Evolutionary conservation across 2,113 vertebrate species (phyloP).

Genomic region (Typhlomys cinereus): DNA sequence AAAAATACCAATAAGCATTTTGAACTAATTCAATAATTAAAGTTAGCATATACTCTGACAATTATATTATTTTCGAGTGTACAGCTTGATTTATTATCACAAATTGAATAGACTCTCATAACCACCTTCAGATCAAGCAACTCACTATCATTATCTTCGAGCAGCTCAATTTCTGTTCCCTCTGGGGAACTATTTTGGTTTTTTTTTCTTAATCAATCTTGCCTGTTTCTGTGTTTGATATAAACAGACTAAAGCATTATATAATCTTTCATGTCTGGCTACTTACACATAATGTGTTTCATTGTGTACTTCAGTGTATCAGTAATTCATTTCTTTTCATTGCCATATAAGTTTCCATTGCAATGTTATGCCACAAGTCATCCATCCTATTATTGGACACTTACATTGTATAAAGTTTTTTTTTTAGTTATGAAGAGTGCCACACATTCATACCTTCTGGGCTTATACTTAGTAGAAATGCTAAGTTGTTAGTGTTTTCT

Average conservation of each 20-base stretch:
- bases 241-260: not conserved
- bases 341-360: not conserved
- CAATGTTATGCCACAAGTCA: not conserved
- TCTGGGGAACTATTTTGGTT: not conserved
- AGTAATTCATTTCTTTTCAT: constrained; percentile 10
- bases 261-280: not conserved
- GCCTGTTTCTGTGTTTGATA: constrained; percentile 9
- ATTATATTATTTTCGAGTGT: not conserved
- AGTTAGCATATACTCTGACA: not conserved
- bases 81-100: not conserved
- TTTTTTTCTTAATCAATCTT: constrained; percentile 15
- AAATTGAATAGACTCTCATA: not conserved
- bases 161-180: not conserved
- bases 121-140: not conserved
- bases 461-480: not conserved
- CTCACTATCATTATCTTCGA: not conserved
- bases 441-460: not conserved
- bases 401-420: not conserved
- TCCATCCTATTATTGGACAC: not conserved
- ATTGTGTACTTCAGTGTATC: not conserved
- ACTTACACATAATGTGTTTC: not conserved
- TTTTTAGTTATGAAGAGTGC: not conserved
- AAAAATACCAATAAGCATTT: constrained; percentile 18
- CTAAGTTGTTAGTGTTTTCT: not conserved
- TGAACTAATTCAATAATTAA: not conserved